Base-by-base conservation (phyloP, 2,797 vertebrate genomes). In the Uromys caudimaculatus region DNA sequence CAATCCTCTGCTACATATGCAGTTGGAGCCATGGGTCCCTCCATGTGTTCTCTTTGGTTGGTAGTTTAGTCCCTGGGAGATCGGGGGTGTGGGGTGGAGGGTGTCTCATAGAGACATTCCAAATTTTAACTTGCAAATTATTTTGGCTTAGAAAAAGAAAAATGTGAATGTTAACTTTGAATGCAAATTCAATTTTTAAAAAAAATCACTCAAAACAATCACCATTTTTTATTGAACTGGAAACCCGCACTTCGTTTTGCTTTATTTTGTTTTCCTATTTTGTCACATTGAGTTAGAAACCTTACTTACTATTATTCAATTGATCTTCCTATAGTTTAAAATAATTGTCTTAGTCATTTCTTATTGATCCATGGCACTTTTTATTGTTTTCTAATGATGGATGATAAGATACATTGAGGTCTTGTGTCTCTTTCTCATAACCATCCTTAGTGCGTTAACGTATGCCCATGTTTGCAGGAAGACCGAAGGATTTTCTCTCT, bases 111-210 rank as follows among this genome's bases (percentile, higher is more conserved):
- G 6, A 82, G 56, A 62, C 0, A 76, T 12, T 6, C 13, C 16
- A 81, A 69, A 97, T 89, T 93, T 76, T 92, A 21, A 94, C 32
- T 96, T 97, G 35, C 17, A 76, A 95, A 96, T 94, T 91, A 96
- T 71, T 96, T 90, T 81, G 16, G 14, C 60, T 94, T 88, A 85
- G 1, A 17, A 90, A 71, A 95, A 95, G 1, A 84, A 97, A 94
- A 69, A 3, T 1, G 0, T 83, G 17, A 1, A 41, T 93, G 38
- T 29, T 82, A 92, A 76, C 29, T 91, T 77, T 58, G 50, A 86
- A 93, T 86, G 76, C 89, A 23, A 87, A 52, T 83, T 21, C 17
- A 84, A 71, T 87, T 87, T 76, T 71, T n/a, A n/a, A 35, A 23
- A 78, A 77, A 77, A 6, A 13, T 3, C 44, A 78, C 92, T 54